Evolutionary conservation across 2,888 invertebrate genomes (phyloP).

Genomic region (Charanyca ferruginea): DNA sequence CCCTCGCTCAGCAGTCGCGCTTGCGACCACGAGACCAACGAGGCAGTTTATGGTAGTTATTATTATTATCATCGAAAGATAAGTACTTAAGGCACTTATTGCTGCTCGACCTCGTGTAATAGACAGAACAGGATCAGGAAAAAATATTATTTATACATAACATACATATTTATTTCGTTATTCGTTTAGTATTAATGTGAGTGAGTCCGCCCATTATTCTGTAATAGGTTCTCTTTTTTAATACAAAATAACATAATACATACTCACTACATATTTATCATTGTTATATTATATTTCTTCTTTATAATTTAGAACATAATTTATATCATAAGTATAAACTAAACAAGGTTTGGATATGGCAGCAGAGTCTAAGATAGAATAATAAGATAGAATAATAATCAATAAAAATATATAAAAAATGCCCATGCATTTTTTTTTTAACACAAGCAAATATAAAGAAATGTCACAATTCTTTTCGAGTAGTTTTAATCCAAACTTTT

Average conservation of each 20-base stretch:
- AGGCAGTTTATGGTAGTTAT: neutral
- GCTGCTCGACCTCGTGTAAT: neutral
- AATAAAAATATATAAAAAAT: too few species aligned
- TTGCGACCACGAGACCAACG: too few species aligned
- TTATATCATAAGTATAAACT: too few species aligned
- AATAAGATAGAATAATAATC: too few species aligned
- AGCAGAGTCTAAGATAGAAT: too few species aligned
- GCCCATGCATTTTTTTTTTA: too few species aligned
- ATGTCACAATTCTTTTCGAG: neutral
- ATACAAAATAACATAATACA: neutral
- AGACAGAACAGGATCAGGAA: neutral
- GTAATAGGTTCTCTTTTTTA: neutral
- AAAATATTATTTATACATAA: neutral
- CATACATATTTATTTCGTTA: conserved; percentile 6
- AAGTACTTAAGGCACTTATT: neutral
- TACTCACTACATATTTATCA: too few species aligned
- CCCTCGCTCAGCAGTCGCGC: too few species aligned
- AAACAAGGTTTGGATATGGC: too few species aligned
- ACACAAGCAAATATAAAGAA: neutral
- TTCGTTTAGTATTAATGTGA: neutral
- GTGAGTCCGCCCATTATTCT: neutral
- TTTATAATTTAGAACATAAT: too few species aligned
- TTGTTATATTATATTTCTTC: too few species aligned
- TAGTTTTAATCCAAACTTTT: conserved; percentile 9
- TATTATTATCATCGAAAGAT: neutral